Percentiles rank a stretch among this genome's conserved stretches.
phyloP scores from a whole-genome alignment of 2,888 invertebrate genomes.

The Acanthoscelides obtectus region DNA sequence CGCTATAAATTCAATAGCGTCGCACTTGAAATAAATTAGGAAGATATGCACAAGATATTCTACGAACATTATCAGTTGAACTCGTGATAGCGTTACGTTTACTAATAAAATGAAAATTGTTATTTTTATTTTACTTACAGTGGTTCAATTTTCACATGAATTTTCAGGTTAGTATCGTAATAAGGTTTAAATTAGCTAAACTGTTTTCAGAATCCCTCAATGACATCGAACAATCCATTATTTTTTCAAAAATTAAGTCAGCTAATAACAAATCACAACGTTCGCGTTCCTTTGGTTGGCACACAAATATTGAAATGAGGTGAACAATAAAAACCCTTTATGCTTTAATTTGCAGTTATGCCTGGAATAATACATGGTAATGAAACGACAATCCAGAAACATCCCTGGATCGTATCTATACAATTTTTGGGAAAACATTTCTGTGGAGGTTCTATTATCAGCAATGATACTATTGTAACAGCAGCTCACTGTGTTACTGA shows the following conservation, averaged over 20 bases:
- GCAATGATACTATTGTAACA: constrained; percentile 24
- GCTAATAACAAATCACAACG: no score
- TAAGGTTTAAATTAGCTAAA: no score
- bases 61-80: neutral
- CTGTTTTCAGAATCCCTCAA: no score
- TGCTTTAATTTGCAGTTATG: no score
- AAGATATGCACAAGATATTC: neutral
- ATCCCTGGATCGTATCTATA: constrained; percentile 27
- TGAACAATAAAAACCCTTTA: no score
- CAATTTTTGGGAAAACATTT: constrained; percentile 21
- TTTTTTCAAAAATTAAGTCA: no score
- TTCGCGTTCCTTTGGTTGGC: no score
- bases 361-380: constrained; percentile 29
- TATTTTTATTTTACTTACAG: neutral
- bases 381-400: constrained; percentile 22
- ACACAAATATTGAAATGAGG: no score
- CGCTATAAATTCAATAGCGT: neutral
- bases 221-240: no score
- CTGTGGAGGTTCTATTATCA: constrained; percentile 30
- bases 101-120: neutral
- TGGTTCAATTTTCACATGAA: neutral
- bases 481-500: constrained; percentile 30
- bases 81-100: neutral
- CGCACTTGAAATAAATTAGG: neutral
- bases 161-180: neutral